A percentile compares a stretch with the other conserved stretches of the same genome.
These are phyloP conservation scores for Montifringilla adamsi DNA, from an alignment of 2,113 vertebrate species.

Conservation along the genomic window DNA sequence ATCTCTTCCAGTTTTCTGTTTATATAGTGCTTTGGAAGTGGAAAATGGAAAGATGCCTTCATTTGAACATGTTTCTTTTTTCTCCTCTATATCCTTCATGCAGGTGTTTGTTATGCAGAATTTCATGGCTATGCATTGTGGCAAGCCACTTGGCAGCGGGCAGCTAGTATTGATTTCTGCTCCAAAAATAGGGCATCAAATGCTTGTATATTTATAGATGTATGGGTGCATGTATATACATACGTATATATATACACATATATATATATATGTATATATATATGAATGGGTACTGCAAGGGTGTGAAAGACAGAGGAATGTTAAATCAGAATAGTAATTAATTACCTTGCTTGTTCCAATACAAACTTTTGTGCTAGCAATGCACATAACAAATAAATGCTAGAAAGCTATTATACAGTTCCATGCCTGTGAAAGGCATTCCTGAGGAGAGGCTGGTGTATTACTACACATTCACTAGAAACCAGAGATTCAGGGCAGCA, in stretches of 20 bases:
- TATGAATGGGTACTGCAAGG: neutral
- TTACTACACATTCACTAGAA: neutral
- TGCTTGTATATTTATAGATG: neutral
- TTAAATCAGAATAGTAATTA: neutral
- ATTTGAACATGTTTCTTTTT: neutral
- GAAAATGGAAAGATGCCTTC: neutral
- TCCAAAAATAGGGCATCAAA: constrained; percentile 29
- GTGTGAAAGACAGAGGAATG: neutral
- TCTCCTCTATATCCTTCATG: neutral
- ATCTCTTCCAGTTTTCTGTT: neutral
- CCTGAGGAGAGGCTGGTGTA: neutral
- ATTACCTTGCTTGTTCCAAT: neutral
- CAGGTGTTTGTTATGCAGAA: neutral
- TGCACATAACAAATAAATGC: neutral
- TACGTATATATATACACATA: neutral
- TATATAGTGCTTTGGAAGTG: neutral
- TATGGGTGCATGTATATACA: neutral
- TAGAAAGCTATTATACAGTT: neutral
- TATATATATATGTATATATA: too few species aligned
- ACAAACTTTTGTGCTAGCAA: neutral
- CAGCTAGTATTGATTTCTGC: constrained; percentile 22
- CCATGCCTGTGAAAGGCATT: neutral
- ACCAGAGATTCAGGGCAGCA: constrained; percentile 13
- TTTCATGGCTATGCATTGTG: neutral
- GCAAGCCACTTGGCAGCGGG: neutral